Conservation (phyloP, 2,888 invertebrate genomes). For the Drosophila monieri region DNA sequence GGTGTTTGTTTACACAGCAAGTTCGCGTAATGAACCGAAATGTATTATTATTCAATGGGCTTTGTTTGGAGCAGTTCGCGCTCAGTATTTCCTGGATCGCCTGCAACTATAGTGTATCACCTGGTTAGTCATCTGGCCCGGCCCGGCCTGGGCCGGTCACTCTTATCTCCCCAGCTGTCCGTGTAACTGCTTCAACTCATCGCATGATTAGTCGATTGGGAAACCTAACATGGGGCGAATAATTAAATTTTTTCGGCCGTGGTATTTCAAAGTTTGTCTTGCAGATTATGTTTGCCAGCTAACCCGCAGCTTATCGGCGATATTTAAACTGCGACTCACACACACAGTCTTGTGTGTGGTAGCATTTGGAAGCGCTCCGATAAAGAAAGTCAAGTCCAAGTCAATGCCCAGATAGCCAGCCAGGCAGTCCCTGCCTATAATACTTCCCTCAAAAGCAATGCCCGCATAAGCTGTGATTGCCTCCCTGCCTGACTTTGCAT, state of each 20-base stretch:
- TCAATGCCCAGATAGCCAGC: conserved; percentile 64
- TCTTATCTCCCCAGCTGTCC: conserved; percentile 32
- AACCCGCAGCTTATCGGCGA: conserved; percentile 29
- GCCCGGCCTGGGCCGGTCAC: not conserved
- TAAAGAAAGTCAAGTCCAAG: conserved; percentile 44
- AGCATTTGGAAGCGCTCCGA: not conserved
- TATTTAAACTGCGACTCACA: conserved; percentile 14
- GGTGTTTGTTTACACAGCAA: conserved; percentile 68
- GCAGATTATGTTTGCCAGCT: conserved; percentile 9
- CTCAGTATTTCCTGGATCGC: conserved; percentile 61
- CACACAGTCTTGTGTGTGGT: not conserved
- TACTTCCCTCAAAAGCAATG: conserved; percentile 12
- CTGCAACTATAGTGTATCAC: conserved; percentile 33
- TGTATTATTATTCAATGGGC: conserved; percentile 59
- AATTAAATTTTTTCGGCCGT: conserved; percentile 14
- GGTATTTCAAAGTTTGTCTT: conserved; percentile 17
- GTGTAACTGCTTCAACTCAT: conserved; percentile 21
- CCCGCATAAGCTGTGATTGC: conserved; percentile 46
- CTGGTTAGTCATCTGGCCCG: conserved; percentile 59
- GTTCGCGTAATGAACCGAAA: conserved; percentile 45
- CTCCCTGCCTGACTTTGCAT: conserved; percentile 59
- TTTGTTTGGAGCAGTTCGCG: conserved; percentile 58
- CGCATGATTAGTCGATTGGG: conserved; percentile 7
- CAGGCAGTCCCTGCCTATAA: conserved; percentile 28
- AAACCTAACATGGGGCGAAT: conserved; percentile 7